Evolutionary conservation across 2,888 invertebrate species (phyloP).

Genomic region (Thymelicus acteon): DNA sequence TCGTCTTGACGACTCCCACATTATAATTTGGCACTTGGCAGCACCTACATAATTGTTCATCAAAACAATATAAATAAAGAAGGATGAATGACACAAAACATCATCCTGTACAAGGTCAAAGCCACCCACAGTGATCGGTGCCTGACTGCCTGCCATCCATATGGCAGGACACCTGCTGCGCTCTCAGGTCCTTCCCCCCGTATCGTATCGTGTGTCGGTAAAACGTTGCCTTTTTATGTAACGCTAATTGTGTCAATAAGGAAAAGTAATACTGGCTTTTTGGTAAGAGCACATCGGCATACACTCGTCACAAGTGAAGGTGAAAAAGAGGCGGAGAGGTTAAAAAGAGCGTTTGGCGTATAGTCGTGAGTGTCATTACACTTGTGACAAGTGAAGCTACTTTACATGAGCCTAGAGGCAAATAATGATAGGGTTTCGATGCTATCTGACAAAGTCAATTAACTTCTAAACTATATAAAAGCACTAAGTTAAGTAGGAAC

Average conservation of each 20-base stretch:
- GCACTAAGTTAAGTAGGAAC: no score
- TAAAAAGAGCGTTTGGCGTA: not conserved
- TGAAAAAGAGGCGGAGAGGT: constrained; percentile 42
- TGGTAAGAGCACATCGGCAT: constrained; percentile 51
- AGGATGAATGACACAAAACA: not conserved
- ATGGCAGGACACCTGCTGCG: constrained; percentile 21
- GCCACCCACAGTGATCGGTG: constrained; percentile 4
- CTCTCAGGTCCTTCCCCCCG: constrained; percentile 2
- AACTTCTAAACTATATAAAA: no score
- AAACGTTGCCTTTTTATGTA: constrained; percentile 32
- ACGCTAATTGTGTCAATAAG: constrained; percentile 60
- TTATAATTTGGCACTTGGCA: no score
- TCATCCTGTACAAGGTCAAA: not conserved
- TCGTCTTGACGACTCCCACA: no score
- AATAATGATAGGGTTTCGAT: no score
- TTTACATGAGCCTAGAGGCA: no score
- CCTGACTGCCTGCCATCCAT: constrained; percentile 10
- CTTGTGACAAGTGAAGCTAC: no score
- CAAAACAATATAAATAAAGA: no score
- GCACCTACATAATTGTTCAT: no score
- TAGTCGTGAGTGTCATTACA: no score
- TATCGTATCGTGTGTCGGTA: constrained; percentile 25
- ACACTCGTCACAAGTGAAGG: constrained; percentile 57
- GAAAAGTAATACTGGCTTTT: constrained; percentile 57
- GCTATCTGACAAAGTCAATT: no score